Percentiles rank a stretch among this genome's conserved stretches.
phyloP scores from a whole-genome alignment of 2,113 vertebrate genomes.

The Scopus umbretta region DNA sequence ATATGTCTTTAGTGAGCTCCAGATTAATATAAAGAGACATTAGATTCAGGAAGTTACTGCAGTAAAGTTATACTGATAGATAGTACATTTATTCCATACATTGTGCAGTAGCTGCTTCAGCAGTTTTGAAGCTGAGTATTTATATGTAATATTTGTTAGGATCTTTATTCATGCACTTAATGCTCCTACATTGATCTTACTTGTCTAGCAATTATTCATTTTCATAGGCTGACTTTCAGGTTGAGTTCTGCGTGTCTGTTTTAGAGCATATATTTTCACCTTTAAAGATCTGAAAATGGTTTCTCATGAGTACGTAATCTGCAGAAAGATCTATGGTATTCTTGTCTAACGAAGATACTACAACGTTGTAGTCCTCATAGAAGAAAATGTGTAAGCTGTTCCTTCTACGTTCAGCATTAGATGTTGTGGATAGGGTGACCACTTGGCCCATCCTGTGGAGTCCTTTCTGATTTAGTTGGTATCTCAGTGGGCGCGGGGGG shows the following conservation, averaged over 20 bases:
- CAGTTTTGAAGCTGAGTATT: background rate
- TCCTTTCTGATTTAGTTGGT: background rate
- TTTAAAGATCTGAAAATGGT: background rate
- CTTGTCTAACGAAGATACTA: background rate
- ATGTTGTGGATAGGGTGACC: background rate
- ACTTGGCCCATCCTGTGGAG: background rate
- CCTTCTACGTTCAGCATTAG: fast-evolving
- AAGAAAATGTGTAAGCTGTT: background rate
- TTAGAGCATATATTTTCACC: background rate
- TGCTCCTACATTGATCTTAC: background rate
- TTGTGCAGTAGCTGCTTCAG: background rate
- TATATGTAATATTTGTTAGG: background rate
- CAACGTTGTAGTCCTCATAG: fast-evolving
- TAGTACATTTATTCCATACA: background rate
- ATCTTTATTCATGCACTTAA: background rate
- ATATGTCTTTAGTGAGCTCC: background rate
- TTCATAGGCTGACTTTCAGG: background rate
- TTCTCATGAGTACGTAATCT: background rate
- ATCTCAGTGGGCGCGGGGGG: background rate
- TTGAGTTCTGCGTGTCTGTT: background rate
- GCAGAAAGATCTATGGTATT: background rate
- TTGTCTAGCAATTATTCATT: background rate
- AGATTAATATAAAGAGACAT: background rate
- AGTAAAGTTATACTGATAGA: background rate
- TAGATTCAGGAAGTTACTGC: background rate